phyloP scores from a whole-genome alignment of 1,140 invertebrate genomes.

The Ctenoplectra terminalis region DNA sequence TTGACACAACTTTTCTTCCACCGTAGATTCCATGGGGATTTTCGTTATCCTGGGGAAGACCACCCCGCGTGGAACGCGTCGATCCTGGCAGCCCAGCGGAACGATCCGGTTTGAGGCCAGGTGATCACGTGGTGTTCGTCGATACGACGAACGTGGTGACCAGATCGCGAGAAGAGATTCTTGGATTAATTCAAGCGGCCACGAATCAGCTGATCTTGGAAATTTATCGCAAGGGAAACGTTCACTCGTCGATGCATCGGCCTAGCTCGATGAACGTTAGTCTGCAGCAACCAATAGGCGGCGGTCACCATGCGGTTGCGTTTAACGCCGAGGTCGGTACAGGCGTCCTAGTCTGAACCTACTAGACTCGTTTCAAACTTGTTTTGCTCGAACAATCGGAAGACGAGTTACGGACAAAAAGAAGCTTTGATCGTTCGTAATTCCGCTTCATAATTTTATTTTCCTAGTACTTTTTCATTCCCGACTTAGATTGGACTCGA shows the following conservation, averaged over 20 bases:
- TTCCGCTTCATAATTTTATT: not conserved
- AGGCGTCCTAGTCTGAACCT: slow-evolving; percentile 83
- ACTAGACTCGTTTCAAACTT: too few species aligned
- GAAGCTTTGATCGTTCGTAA: not conserved
- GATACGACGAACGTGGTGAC: slow-evolving; percentile 93
- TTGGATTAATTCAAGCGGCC: slow-evolving; percentile 90
- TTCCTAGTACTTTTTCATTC: not conserved
- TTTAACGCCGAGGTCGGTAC: slow-evolving; percentile 93
- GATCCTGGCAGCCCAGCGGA: slow-evolving; percentile 92
- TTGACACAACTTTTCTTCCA: not conserved
- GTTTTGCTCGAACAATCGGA: not conserved
- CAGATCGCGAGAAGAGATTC: slow-evolving; percentile 89
- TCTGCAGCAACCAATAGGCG: slow-evolving; percentile 69
- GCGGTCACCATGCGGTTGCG: slow-evolving; percentile 88
- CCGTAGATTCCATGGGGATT: slow-evolving; percentile 84
- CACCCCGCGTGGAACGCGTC: slow-evolving; percentile 93
- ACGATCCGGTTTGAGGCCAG: slow-evolving; percentile 89
- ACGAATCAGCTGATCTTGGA: slow-evolving; percentile 89
- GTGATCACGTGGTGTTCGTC: slow-evolving; percentile 94
- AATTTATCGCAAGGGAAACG: slow-evolving; percentile 86
- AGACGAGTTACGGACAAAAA: too few species aligned
- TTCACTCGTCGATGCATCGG: slow-evolving; percentile 63
- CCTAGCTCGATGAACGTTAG: slow-evolving; percentile 76
- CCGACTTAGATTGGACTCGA: not conserved
- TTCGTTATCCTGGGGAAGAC: slow-evolving; percentile 95